Conservation (phyloP, 2,113 vertebrate species). For the Pedionomus torquatus region DNA sequence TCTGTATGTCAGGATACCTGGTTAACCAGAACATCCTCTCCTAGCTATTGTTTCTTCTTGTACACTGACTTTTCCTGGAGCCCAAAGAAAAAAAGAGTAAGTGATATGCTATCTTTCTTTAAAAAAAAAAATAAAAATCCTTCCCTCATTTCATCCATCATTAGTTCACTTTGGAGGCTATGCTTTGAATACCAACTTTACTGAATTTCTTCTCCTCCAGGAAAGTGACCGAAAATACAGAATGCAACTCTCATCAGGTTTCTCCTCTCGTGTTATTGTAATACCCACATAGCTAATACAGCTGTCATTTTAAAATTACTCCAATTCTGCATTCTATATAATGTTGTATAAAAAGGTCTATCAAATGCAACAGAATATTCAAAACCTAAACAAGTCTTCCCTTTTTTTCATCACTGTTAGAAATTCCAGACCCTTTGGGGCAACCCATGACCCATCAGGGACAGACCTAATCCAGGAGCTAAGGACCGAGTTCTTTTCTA, state of each 20-base stretch:
- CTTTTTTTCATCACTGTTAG: background rate
- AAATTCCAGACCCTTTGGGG: background rate
- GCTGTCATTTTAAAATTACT: background rate
- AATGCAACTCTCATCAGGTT: rapidly evolving
- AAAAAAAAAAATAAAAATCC: background rate
- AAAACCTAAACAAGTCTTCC: background rate
- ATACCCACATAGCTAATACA: background rate
- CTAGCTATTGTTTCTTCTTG: background rate
- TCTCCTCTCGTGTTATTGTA: background rate
- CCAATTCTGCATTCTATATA: background rate
- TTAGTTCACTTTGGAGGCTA: background rate
- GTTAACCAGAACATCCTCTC: background rate
- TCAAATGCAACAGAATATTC: background rate
- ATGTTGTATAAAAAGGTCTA: background rate
- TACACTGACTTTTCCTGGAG: background rate
- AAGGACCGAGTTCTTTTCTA: background rate
- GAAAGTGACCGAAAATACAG: background rate
- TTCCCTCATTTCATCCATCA: background rate
- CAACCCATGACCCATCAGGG: background rate
- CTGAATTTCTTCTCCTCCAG: background rate
- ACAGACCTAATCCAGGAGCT: background rate
- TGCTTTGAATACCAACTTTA: background rate
- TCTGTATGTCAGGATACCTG: background rate
- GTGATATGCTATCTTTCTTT: background rate
- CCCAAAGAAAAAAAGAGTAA: background rate